phyloP scores from a whole-genome alignment of 2,113 vertebrate genomes.

The Hippocampus abdominalis region DNA sequence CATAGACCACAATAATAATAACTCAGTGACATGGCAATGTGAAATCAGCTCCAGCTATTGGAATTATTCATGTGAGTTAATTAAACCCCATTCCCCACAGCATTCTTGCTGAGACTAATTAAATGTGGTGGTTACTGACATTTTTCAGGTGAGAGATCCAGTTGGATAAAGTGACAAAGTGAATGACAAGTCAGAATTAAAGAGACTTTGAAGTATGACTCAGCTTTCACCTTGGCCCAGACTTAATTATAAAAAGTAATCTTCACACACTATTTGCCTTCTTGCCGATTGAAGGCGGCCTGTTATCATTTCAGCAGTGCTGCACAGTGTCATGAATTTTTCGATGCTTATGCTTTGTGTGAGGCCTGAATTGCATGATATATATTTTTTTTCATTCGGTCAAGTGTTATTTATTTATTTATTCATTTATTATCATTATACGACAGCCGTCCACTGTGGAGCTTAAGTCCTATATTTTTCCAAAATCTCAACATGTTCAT shows the following conservation, averaged over 20 bases:
- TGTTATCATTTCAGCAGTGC: not conserved
- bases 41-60: conserved; percentile 29
- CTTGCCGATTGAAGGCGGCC: not conserved
- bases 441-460: not conserved
- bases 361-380: not conserved
- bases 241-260: conserved; percentile 20
- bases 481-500: not conserved
- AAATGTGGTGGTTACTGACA: conserved; percentile 42
- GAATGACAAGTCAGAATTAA: conserved; percentile 24
- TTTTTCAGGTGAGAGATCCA: conserved; percentile 43
- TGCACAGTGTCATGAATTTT: not conserved
- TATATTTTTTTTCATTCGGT: not conserved
- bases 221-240: conserved; percentile 8
- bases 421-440: not conserved
- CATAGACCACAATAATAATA: conserved; percentile 10
- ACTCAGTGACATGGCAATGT: conserved; percentile 15
- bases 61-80: conserved; percentile 49
- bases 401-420: not conserved
- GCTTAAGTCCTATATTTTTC: not conserved
- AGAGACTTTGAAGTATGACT: conserved; percentile 25
- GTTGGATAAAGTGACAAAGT: conserved; percentile 31
- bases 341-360: not conserved
- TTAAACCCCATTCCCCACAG: conserved; percentile 46
- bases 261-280: conserved; percentile 5
- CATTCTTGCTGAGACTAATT: conserved; percentile 51